Evolutionary conservation across 2,113 vertebrate genomes (phyloP).

Genomic region (Excalfactoria chinensis): DNA sequence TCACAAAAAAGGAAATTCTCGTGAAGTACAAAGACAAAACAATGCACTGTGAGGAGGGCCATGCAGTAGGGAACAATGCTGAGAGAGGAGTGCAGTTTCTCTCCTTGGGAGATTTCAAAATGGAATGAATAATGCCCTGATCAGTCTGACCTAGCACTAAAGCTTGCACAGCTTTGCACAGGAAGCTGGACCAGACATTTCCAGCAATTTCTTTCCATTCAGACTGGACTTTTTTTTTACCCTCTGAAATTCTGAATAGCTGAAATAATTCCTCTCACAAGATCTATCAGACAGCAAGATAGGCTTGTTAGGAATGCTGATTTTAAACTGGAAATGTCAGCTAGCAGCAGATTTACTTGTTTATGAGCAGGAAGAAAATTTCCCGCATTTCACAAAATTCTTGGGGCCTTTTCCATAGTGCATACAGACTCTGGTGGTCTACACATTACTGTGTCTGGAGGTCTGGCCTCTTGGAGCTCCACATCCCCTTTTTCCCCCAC

Average conservation of each 20-base stretch:
- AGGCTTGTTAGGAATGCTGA: not conserved
- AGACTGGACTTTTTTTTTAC: not conserved
- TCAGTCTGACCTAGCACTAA: not conserved
- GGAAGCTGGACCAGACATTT: not conserved
- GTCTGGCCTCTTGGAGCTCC: accelerated
- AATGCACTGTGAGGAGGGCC: not conserved
- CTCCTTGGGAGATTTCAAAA: not conserved
- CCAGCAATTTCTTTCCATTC: not conserved
- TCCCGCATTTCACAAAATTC: not conserved
- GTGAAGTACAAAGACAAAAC: not conserved
- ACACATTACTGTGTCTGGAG: not conserved
- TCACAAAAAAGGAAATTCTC: not conserved
- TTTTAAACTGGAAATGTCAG: not conserved
- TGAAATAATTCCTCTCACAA: not conserved
- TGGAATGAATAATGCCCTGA: not conserved
- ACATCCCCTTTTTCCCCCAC: too few relatives aligned
- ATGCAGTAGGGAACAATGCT: not conserved
- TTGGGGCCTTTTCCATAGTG: not conserved
- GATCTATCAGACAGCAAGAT: not conserved
- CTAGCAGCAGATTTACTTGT: not conserved
- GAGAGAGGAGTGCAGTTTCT: not conserved
- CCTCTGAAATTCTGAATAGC: not conserved
- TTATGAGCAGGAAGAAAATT: not conserved
- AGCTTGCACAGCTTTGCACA: not conserved
- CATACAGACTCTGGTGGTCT: not conserved